These are phyloP conservation scores for Ephialtes manifestator DNA, from an alignment of 2,888 invertebrate species.

Conservation along the genomic window DNA sequence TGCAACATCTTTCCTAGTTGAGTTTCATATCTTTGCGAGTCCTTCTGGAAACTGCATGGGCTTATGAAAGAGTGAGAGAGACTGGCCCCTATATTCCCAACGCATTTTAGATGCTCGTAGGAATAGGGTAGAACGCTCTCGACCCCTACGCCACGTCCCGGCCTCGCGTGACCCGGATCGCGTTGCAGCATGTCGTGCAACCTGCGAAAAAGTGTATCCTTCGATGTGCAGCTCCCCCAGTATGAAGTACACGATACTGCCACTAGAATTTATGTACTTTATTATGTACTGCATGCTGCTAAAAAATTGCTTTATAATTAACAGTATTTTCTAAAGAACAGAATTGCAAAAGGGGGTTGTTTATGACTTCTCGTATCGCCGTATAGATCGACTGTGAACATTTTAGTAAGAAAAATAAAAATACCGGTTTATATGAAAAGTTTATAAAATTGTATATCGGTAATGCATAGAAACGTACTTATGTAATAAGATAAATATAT, in stretches of 20 bases:
- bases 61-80: constrained; percentile 33
- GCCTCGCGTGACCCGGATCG: constrained; percentile 73
- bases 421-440: not conserved
- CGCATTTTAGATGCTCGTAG: constrained; percentile 14
- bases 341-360: not conserved
- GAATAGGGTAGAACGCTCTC: constrained; percentile 6
- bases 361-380: not conserved
- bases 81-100: constrained; percentile 37
- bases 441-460: no score
- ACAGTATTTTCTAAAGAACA: not conserved
- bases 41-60: constrained; percentile 18
- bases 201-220: constrained; percentile 66
- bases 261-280: not conserved
- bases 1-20: constrained; percentile 38
- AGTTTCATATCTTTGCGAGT: constrained; percentile 40
- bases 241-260: not conserved
- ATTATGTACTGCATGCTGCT: not conserved
- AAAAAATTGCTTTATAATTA: constrained; percentile 7
- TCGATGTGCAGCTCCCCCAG: not conserved
- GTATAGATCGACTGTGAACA: not conserved
- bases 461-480: no score
- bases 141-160: constrained; percentile 11
- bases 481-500: no score
- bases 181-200: constrained; percentile 59
- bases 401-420: not conserved